phyloP scores from a whole-genome alignment of 2,113 vertebrate species.

The Danionella cerebrum region DNA sequence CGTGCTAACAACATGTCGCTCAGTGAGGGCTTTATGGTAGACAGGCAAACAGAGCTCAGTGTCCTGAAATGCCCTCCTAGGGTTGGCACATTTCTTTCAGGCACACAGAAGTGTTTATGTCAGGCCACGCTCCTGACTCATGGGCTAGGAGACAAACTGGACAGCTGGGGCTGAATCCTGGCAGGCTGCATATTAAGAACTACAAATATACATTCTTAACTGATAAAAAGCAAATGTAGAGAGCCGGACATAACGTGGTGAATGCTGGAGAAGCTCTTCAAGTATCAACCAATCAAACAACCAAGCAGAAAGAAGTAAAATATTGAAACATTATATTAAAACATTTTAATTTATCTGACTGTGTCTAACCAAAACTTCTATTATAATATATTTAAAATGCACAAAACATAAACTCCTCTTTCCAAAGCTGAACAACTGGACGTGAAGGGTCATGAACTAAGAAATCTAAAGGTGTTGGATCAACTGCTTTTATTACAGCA shows the following conservation, averaged over 20 bases:
- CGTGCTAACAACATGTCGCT: neutral
- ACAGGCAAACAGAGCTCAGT: slow-evolving; percentile 21
- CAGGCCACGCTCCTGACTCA: slow-evolving; percentile 28
- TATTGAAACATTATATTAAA: too few species aligned
- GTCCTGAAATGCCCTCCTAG: slow-evolving; percentile 36
- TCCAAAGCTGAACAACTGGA: too few species aligned
- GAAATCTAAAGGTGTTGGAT: too few species aligned
- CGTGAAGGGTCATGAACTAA: too few species aligned
- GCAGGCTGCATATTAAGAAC: neutral
- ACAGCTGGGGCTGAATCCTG: slow-evolving; percentile 13
- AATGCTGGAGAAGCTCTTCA: neutral
- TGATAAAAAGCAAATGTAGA: neutral
- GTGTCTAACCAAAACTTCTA: too few species aligned
- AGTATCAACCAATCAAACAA: too few species aligned
- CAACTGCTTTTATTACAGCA: too few species aligned
- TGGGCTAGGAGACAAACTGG: neutral
- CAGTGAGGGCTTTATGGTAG: neutral
- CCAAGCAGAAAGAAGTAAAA: too few species aligned
- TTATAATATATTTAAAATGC: too few species aligned
- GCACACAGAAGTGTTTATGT: slow-evolving; percentile 21
- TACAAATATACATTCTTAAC: neutral
- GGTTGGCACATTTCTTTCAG: neutral
- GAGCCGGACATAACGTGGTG: neutral
- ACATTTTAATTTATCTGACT: too few species aligned
- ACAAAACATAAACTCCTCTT: too few species aligned